These are phyloP conservation scores for Oxytorus armatus DNA, from an alignment of 2,888 invertebrate genomes.

Conservation along the genomic window DNA sequence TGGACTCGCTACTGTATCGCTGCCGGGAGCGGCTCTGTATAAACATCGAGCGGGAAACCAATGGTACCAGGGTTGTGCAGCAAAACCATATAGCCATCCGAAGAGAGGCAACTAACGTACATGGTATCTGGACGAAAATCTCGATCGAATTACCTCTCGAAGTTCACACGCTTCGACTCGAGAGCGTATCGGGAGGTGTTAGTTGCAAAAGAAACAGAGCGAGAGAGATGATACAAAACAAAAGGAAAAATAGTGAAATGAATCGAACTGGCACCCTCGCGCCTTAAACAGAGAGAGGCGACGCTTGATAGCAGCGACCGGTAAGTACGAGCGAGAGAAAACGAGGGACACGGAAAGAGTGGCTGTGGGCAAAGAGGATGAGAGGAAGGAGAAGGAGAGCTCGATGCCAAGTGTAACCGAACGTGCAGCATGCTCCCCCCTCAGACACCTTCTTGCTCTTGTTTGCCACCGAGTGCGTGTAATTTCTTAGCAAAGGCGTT, in stretches of 20 bases:
- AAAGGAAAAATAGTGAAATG: conserved; percentile 64
- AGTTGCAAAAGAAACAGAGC: conserved; percentile 41
- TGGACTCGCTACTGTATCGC: too few species aligned
- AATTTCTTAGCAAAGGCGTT: conserved; percentile 84
- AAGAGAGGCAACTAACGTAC: conserved; percentile 58
- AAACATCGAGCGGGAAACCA: too few species aligned
- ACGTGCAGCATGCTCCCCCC: conserved; percentile 69
- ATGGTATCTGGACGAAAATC: conserved; percentile 79
- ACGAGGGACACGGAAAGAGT: conserved; percentile 18
- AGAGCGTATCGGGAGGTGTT: conserved; percentile 36
- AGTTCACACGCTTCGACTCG: conserved; percentile 80
- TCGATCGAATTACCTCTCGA: conserved; percentile 80
- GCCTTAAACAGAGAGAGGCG: conserved; percentile 56
- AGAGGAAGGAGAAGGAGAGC: conserved; percentile 6
- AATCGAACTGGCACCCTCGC: conserved; percentile 34
- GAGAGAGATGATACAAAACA: conserved; percentile 47
- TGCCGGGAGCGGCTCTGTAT: too few species aligned
- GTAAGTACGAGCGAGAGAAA: conserved; percentile 21
- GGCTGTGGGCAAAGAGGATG: conserved; percentile 6
- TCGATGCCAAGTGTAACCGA: conserved; percentile 75
- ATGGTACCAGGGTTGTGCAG: not conserved
- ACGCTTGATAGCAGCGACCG: conserved; percentile 28
- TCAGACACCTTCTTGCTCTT: conserved; percentile 83
- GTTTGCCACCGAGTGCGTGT: conserved; percentile 84
- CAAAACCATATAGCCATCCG: not conserved